phyloP scores from a whole-genome alignment of 2,113 vertebrate species.

The Gobio gobio region DNA sequence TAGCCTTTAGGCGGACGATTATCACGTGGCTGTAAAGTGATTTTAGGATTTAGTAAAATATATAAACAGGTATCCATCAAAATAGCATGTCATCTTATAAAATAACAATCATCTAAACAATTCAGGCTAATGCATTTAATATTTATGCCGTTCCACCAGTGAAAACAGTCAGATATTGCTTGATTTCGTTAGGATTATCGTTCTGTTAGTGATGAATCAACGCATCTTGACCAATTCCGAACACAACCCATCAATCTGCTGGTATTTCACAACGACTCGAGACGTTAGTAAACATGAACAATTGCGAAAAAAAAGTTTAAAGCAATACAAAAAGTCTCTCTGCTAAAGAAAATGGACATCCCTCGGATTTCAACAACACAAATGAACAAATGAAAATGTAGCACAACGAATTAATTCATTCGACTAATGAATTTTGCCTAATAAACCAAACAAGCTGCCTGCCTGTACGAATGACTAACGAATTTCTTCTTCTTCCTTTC shows the following conservation, averaged over 20 bases:
- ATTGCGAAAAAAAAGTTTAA: background rate
- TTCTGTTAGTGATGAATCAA: background rate
- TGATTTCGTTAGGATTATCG: background rate
- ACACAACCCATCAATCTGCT: background rate
- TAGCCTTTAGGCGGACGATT: background rate
- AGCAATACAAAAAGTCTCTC: background rate
- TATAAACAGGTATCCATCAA: slow-evolving; percentile 5
- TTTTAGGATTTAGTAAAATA: slow-evolving; percentile 7
- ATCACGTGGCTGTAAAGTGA: slow-evolving; percentile 17
- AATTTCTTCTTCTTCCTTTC: background rate
- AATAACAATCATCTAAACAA: background rate
- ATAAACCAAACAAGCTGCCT: background rate
- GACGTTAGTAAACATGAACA: background rate
- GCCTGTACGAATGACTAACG: background rate
- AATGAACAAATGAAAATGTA: slow-evolving; percentile 21
- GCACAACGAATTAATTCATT: background rate
- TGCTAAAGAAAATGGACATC: background rate
- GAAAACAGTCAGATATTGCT: background rate
- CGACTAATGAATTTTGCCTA: background rate
- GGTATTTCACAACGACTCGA: background rate
- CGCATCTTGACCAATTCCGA: background rate
- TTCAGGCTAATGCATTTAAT: background rate
- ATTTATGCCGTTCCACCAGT: background rate
- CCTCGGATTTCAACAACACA: background rate
- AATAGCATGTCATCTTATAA: background rate